Percentiles rank a stretch among this genome's conserved stretches.
Evolutionary conservation across 2,888 invertebrate species (phyloP).

Genomic region (Lycocerus yunnanus): DNA sequence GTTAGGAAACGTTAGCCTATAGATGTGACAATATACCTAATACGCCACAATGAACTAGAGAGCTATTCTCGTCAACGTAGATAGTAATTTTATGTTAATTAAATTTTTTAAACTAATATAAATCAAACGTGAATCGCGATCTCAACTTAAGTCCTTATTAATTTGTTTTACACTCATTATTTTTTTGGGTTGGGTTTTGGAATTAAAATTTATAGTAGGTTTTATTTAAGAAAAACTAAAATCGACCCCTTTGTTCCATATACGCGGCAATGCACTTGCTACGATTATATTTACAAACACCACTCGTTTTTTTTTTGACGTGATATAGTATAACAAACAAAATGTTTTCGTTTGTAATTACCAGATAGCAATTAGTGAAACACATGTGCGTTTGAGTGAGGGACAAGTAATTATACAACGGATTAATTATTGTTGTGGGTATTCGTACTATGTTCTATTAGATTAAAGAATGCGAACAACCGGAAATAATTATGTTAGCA

Average conservation of each 20-base stretch:
- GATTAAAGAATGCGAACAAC: conserved; percentile 22
- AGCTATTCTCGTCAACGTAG: conserved; percentile 22
- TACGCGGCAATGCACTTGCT: neutral
- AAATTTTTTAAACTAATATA: conserved; percentile 38
- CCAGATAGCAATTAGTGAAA: conserved; percentile 2
- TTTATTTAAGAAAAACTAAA: no score
- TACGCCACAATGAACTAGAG: conserved; percentile 24
- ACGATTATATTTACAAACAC: neutral
- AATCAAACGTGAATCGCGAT: conserved; percentile 38
- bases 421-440: conserved; percentile 13
- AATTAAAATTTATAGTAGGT: neutral
- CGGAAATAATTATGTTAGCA: conserved; percentile 27
- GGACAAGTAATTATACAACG: conserved; percentile 18
- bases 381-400: conserved; percentile 4
- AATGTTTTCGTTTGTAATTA: neutral
- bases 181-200: conserved; percentile 38
- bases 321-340: neutral
- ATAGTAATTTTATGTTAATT: conserved; percentile 40
- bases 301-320: no score
- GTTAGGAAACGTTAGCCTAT: conserved; percentile 21
- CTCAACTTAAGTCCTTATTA: conserved; percentile 39
- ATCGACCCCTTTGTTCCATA: neutral
- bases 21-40: conserved; percentile 24
- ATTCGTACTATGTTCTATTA: neutral
- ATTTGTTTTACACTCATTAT: conserved; percentile 39